phyloP scores from a whole-genome alignment of 2,113 vertebrate genomes.

The Gambusia affinis region DNA sequence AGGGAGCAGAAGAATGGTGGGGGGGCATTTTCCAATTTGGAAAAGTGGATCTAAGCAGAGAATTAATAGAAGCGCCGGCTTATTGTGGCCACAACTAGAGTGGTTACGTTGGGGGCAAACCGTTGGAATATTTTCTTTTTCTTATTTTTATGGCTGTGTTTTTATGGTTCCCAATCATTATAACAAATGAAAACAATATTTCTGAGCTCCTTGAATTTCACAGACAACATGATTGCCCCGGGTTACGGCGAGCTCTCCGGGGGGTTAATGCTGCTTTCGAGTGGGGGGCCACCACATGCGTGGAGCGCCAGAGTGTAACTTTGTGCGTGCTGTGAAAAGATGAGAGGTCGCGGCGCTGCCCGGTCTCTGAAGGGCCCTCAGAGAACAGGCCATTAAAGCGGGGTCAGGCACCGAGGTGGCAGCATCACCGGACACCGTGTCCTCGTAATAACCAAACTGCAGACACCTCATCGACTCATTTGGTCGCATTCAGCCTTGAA shows the following conservation, averaged over 20 bases:
- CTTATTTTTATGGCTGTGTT: conserved; percentile 11
- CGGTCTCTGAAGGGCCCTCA: conserved; percentile 58
- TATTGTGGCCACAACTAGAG: conserved; percentile 7
- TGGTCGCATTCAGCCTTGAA: conserved; percentile 21
- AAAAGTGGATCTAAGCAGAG: conserved; percentile 45
- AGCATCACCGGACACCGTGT: conserved; percentile 45
- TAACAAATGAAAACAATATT: conserved; percentile 34
- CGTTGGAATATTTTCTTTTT: conserved; percentile 27
- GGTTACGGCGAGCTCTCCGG: conserved; percentile 49
- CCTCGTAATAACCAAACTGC: conserved; percentile 43
- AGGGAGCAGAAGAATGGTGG: conserved; percentile 31
- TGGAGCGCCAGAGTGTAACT: conserved; percentile 38
- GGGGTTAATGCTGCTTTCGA: conserved; percentile 55
- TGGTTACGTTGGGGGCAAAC: conserved; percentile 1
- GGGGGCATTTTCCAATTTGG: conserved; percentile 39
- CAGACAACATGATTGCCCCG: conserved; percentile 47
- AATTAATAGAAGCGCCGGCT: conserved; percentile 37
- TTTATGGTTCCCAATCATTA: conserved; percentile 28
- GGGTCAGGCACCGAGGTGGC: conserved; percentile 63
- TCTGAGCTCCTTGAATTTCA: conserved; percentile 32
- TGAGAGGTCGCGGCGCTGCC: conserved; percentile 60
- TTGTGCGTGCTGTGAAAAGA: conserved; percentile 26
- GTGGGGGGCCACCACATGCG: conserved; percentile 36
- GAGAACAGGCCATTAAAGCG: conserved; percentile 67
- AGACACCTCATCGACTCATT: conserved; percentile 52